Percentiles rank a stretch among this genome's conserved stretches.
Evolutionary conservation across 2,113 vertebrate species (phyloP).

Genomic region (Gavialis gangeticus): DNA sequence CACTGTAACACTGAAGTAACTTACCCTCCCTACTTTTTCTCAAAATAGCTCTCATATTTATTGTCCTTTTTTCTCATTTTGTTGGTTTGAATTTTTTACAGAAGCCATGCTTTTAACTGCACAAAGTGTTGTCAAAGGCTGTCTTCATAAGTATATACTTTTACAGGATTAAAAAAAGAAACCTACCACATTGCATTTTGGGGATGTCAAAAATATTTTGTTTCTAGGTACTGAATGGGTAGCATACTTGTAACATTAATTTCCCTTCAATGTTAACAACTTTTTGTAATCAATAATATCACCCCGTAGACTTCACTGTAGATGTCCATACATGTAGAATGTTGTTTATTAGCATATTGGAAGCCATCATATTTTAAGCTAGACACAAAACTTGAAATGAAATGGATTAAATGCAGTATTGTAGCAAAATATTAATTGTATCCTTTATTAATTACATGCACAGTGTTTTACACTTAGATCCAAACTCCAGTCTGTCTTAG

Average conservation of each 20-base stretch:
- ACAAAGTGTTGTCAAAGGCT: background rate
- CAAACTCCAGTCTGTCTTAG: background rate
- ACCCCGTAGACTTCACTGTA: background rate
- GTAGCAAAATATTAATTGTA: background rate
- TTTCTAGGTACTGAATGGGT: background rate
- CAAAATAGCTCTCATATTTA: background rate
- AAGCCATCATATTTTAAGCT: background rate
- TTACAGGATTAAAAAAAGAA: background rate
- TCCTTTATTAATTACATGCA: background rate
- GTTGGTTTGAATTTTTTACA: background rate
- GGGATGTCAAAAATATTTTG: background rate
- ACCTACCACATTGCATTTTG: background rate
- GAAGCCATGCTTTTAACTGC: background rate
- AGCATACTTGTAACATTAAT: background rate
- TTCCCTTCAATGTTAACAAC: background rate
- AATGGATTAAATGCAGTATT: background rate
- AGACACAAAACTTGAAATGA: background rate
- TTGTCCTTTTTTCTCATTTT: background rate
- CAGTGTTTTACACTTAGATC: background rate
- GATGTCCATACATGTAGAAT: rapidly evolving
- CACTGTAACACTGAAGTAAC: background rate
- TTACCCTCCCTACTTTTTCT: background rate
- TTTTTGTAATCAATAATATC: background rate
- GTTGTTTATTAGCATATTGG: background rate
- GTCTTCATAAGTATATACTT: background rate